Evolutionary conservation across 2,888 invertebrate species (phyloP).

Genomic region (Falcaria lacertinaria): DNA sequence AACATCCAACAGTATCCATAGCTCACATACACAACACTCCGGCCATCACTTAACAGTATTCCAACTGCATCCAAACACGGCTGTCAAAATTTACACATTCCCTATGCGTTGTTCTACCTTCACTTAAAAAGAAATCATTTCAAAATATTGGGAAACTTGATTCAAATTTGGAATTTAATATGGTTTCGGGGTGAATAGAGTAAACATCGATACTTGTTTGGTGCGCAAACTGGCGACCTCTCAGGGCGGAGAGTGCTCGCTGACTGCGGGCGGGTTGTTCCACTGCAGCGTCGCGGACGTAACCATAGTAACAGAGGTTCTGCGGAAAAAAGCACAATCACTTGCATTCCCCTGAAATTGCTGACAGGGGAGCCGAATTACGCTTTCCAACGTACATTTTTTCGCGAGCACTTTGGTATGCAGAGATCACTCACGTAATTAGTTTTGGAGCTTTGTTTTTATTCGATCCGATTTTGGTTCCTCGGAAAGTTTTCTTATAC

Average conservation of each 20-base stretch:
- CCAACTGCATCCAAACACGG: constrained; percentile 66
- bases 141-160: not conserved
- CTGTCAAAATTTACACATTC: constrained; percentile 10
- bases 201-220: constrained; percentile 22
- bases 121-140: constrained; percentile 5
- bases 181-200: constrained; percentile 10
- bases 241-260: constrained; percentile 37
- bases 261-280: constrained; percentile 70
- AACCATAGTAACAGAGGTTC: constrained; percentile 58
- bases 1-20: constrained; percentile 57
- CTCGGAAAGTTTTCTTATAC: constrained; percentile 8
- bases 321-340: constrained; percentile 31
- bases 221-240: constrained; percentile 27
- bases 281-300: constrained; percentile 74
- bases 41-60: constrained; percentile 51
- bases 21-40: constrained; percentile 55
- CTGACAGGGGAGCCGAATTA: constrained; percentile 29
- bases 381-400: constrained; percentile 12
- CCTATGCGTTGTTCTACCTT: constrained; percentile 3
- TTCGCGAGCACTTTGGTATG: not conserved
- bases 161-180: constrained; percentile 17
- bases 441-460: not conserved
- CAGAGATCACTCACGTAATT: not conserved
- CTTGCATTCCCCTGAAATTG: constrained; percentile 43
- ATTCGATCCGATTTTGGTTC: not conserved